These are phyloP conservation scores for Eospalax fontanierii DNA, from an alignment of 2,797 vertebrate species.

Conservation along the genomic window DNA sequence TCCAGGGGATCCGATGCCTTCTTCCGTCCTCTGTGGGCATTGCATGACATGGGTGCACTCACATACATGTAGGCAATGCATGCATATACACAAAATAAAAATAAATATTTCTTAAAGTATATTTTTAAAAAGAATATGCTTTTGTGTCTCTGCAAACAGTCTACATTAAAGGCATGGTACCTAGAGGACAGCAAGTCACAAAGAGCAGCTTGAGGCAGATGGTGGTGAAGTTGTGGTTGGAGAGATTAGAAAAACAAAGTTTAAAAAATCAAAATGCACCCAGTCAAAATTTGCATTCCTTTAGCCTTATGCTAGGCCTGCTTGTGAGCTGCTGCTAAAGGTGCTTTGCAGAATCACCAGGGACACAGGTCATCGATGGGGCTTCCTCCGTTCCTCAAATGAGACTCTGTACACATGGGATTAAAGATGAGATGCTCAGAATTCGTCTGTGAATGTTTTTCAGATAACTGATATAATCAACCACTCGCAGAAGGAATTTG, in stretches of 20 bases:
- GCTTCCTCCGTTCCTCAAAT: background rate
- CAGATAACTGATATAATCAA: background rate
- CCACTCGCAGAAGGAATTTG: background rate
- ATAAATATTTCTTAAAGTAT: no score
- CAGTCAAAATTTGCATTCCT: background rate
- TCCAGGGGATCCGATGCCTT: no score
- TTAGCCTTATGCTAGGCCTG: background rate
- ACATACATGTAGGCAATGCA: no score
- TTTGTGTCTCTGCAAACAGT: background rate
- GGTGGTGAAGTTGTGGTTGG: background rate
- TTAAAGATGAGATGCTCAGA: background rate
- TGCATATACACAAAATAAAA: no score
- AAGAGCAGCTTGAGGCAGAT: background rate
- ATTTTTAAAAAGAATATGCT: no score
- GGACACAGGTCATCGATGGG: background rate
- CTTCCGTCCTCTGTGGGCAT: no score
- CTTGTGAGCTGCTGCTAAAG: background rate
- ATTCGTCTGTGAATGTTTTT: background rate
- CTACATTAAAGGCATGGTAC: background rate
- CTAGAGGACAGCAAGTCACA: background rate
- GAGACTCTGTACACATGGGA: background rate
- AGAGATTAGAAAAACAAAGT: background rate
- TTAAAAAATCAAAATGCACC: background rate
- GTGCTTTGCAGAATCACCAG: background rate
- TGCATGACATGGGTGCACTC: no score